Conservation (phyloP, 1,140 invertebrate species). For the Littorina saxatilis region DNA sequence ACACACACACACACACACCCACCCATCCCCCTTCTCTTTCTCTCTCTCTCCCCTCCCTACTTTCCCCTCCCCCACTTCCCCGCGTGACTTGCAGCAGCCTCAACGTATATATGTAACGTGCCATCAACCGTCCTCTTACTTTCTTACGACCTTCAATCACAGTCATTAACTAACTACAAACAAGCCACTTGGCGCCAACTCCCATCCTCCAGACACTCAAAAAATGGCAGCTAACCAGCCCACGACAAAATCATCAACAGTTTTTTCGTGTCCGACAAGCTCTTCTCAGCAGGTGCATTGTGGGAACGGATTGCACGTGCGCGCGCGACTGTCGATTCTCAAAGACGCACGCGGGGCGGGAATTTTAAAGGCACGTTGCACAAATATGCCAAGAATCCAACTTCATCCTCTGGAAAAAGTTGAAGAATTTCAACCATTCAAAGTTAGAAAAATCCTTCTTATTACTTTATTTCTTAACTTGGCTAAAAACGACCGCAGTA, state of each 20-base stretch:
- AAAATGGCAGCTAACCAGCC: not conserved
- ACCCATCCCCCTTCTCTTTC: not conserved
- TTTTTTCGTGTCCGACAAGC: slow-evolving; percentile 4
- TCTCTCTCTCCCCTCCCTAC: too few species aligned
- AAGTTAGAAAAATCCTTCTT: not conserved
- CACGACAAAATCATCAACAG: slow-evolving; percentile 5
- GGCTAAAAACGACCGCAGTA: too few species aligned
- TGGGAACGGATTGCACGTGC: not conserved
- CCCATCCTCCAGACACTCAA: not conserved
- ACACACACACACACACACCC: too few species aligned
- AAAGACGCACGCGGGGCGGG: not conserved
- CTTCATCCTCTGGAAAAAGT: not conserved
- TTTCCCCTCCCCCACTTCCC: not conserved
- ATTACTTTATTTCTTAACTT: not conserved
- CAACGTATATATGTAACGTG: too few species aligned
- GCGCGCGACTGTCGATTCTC: not conserved
- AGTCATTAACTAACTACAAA: too few species aligned
- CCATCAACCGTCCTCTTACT: too few species aligned
- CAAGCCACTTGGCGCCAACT: not conserved
- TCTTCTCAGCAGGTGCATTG: not conserved
- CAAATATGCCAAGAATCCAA: not conserved
- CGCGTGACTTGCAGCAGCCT: too few species aligned
- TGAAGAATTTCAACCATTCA: not conserved
- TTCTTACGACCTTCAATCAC: too few species aligned
- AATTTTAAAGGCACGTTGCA: not conserved